These are phyloP conservation scores for Eupristina koningsbergeri DNA, from an alignment of 1,140 invertebrate species.

Conservation along the genomic window DNA sequence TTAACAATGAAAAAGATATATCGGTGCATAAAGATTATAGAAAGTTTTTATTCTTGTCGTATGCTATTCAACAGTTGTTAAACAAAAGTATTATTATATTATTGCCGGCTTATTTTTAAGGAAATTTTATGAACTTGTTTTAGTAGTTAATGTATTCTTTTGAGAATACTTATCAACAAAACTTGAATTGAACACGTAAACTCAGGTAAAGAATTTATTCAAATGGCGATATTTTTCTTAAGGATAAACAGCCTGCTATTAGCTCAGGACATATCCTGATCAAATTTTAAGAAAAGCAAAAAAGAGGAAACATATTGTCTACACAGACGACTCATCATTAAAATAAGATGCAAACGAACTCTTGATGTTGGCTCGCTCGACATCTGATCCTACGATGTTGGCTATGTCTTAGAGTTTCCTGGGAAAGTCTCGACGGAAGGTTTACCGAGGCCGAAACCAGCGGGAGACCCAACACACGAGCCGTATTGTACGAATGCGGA, in stretches of 20 bases:
- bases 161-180: too few relatives aligned
- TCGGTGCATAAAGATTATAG: too few relatives aligned
- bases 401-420: slow-evolving; percentile 10
- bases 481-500: neutral
- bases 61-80: too few relatives aligned
- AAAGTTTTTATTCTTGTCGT: too few relatives aligned
- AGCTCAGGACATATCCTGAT: neutral
- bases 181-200: neutral
- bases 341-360: slow-evolving; percentile 7
- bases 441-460: slow-evolving; percentile 1
- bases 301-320: neutral
- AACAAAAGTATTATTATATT: too few relatives aligned
- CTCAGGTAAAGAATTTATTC: too few relatives aligned
- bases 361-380: neutral
- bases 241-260: neutral
- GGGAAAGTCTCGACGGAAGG: neutral
- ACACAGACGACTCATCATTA: too few relatives aligned
- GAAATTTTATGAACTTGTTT: too few relatives aligned
- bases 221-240: neutral
- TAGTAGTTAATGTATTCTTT: too few relatives aligned
- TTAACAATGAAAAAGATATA: too few relatives aligned
- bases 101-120: too few relatives aligned
- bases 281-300: neutral
- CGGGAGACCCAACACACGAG: neutral
- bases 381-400: slow-evolving; percentile 16